These are phyloP conservation scores for Idaea biselata DNA, from an alignment of 2,888 invertebrate genomes.

Conservation along the genomic window DNA sequence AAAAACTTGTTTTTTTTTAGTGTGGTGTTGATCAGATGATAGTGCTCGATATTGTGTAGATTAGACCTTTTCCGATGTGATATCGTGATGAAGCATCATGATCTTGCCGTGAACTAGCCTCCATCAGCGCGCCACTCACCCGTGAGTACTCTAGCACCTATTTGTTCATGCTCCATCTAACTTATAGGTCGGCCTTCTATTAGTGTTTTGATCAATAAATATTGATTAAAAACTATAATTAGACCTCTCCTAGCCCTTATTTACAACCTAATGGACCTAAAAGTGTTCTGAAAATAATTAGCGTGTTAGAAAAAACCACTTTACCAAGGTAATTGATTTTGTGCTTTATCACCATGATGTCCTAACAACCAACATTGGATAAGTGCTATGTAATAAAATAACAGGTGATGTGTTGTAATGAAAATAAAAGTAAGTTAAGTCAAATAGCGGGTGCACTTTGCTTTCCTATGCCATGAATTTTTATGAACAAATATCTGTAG, in stretches of 20 bases:
- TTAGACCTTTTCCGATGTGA: not conserved
- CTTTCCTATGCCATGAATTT: too few species aligned
- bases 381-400: too few species aligned
- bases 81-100: not conserved
- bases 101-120: not conserved
- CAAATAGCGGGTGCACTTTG: not conserved
- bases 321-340: not conserved
- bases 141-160: not conserved
- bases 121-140: not conserved
- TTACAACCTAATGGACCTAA: not conserved
- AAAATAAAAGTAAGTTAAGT: too few species aligned
- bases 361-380: not conserved
- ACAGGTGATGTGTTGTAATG: too few species aligned
- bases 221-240: conserved; percentile 41
- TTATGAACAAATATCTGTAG: too few species aligned
- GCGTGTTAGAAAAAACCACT: not conserved
- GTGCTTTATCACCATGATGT: not conserved
- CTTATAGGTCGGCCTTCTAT: conserved; percentile 19
- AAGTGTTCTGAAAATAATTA: not conserved
- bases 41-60: not conserved
- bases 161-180: conserved; percentile 13
- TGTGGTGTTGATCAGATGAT: not conserved
- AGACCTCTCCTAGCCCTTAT: conserved; percentile 14
- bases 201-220: conserved; percentile 28
- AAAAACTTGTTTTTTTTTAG: not conserved